A percentile compares a stretch with the other conserved stretches of the same genome.
These are phyloP conservation scores for Hylaea fasciaria DNA, from an alignment of 2,888 invertebrate species.

Conservation along the genomic window DNA sequence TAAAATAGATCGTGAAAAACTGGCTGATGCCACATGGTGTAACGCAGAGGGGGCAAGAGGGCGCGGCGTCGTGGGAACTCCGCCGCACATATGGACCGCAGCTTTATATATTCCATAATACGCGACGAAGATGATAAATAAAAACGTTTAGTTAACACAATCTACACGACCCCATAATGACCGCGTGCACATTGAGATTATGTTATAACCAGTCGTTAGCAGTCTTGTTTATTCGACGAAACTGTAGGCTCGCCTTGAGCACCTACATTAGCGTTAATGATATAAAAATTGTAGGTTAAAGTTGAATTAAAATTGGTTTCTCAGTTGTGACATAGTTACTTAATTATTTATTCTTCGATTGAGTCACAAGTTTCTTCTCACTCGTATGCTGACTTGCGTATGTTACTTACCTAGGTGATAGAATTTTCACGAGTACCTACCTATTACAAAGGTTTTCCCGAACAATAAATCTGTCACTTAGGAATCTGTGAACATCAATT, in stretches of 20 bases:
- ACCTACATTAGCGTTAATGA: conserved; percentile 42
- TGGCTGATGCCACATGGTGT: conserved; percentile 75
- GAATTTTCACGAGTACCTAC: background rate
- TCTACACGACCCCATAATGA: conserved; percentile 65
- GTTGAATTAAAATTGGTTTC: conserved; percentile 38
- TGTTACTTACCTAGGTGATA: background rate
- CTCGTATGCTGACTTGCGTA: conserved; percentile 1
- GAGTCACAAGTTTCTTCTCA: too few species aligned
- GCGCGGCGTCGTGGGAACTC: conserved; percentile 74
- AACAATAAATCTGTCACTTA: conserved; percentile 12
- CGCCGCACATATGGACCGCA: conserved; percentile 79
- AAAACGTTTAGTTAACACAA: conserved; percentile 74
- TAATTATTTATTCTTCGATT: background rate
- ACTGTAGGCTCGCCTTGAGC: conserved; percentile 47
- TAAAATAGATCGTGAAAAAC: conserved; percentile 56
- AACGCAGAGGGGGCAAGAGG: conserved; percentile 55
- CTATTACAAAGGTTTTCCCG: background rate
- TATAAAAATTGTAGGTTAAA: conserved; percentile 43
- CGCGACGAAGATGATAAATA: conserved; percentile 72
- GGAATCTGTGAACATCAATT: conserved; percentile 47
- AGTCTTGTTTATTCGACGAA: conserved; percentile 46
- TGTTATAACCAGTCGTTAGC: conserved; percentile 51
- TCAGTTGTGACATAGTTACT: conserved; percentile 7
- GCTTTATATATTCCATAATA: conserved; percentile 68
- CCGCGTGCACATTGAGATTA: conserved; percentile 66